phyloP scores from a whole-genome alignment of 1,140 invertebrate species.

The Drosophila persimilis region DNA sequence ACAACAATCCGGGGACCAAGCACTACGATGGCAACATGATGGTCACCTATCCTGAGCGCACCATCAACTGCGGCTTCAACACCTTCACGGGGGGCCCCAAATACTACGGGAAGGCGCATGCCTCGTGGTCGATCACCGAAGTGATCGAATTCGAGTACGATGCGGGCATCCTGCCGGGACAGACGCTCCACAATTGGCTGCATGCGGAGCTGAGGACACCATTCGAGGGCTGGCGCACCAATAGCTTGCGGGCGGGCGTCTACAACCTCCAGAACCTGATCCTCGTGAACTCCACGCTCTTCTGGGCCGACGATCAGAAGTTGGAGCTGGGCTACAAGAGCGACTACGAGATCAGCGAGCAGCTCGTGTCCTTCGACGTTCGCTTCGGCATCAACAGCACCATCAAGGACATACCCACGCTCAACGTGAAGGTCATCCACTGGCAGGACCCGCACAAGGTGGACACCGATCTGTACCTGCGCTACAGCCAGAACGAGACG shows the following conservation, averaged over 20 bases:
- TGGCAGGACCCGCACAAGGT: constrained; percentile 83
- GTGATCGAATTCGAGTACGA: constrained; percentile 84
- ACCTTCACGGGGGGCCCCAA: constrained; percentile 83
- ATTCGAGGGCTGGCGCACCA: constrained; percentile 89
- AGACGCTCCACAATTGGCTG: constrained; percentile 83
- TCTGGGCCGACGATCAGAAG: constrained; percentile 86
- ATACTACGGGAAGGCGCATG: constrained; percentile 83
- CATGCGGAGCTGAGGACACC: constrained; percentile 87
- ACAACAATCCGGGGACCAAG: constrained; percentile 83
- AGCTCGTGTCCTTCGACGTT: constrained; percentile 83
- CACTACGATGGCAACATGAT: constrained; percentile 86
- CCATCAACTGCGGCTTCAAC: constrained; percentile 86
- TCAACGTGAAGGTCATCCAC: constrained; percentile 85
- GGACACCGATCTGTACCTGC: constrained; percentile 84
- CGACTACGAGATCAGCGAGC: constrained; percentile 80
- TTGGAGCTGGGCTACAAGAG: constrained; percentile 84
- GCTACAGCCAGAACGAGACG: constrained; percentile 67
- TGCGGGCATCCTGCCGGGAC: constrained; percentile 67
- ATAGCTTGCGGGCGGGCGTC: constrained; percentile 85
- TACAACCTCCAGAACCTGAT: constrained; percentile 72
- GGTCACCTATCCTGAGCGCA: constrained; percentile 89
- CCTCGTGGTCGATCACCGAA: constrained; percentile 85
- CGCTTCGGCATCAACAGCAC: constrained; percentile 85
- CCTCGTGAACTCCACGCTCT: constrained; percentile 76
- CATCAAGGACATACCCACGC: constrained; percentile 84